phyloP scores from a whole-genome alignment of 2,113 vertebrate species.

The Hippocampus comes region DNA sequence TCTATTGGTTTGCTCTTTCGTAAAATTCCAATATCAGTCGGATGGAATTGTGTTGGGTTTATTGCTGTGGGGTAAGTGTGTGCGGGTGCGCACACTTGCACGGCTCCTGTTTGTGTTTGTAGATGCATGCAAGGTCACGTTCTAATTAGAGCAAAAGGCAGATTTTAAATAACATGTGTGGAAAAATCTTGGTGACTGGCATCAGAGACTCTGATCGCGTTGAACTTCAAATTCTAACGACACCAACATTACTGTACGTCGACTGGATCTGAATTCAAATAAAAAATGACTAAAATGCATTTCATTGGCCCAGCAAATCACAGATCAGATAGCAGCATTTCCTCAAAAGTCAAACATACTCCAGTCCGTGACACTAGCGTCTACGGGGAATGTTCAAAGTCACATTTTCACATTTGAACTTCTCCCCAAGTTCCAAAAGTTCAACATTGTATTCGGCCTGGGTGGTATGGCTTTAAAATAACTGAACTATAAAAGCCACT shows the following conservation, averaged over 20 bases:
- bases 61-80: constrained; percentile 50
- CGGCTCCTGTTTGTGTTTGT: constrained; percentile 22
- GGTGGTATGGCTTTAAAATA: too few relatives aligned
- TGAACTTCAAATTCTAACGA: constrained; percentile 8
- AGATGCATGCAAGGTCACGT: constrained; percentile 64
- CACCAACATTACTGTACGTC: neutral
- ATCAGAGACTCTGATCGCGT: constrained; percentile 40
- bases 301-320: too few relatives aligned
- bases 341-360: too few relatives aligned
- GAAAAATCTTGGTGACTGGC: constrained; percentile 52
- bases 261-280: neutral
- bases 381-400: too few relatives aligned
- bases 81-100: constrained; percentile 17
- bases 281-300: too few relatives aligned
- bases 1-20: constrained; percentile 94
- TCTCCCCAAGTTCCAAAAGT: too few relatives aligned
- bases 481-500: too few relatives aligned
- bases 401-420: too few relatives aligned
- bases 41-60: constrained; percentile 80
- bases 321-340: too few relatives aligned
- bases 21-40: constrained; percentile 86
- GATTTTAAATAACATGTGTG: constrained; percentile 70
- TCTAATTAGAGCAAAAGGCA: constrained; percentile 85
- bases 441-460: too few relatives aligned
- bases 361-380: too few relatives aligned